Percentiles rank a stretch among this genome's conserved stretches.
phyloP scores from a whole-genome alignment of 2,888 invertebrate genomes.

The Chrysotoxum bicinctum region DNA sequence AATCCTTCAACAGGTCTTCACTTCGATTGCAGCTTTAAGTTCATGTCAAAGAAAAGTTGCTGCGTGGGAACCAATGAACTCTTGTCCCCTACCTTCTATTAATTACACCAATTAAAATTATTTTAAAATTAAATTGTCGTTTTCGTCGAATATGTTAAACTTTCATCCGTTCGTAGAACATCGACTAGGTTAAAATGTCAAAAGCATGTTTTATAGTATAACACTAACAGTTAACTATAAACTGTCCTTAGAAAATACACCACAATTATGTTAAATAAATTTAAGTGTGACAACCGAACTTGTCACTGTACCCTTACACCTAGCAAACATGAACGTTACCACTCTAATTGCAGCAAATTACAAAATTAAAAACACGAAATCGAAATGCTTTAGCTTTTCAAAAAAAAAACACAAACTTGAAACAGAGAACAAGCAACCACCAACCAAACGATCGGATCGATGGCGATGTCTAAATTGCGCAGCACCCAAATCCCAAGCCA shows the following conservation, averaged over 20 bases:
- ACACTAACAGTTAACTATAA: background rate
- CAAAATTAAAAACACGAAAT: slow-evolving; percentile 69
- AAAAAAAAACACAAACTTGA: background rate
- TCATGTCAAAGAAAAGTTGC: too few species aligned
- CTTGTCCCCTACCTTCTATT: too few species aligned
- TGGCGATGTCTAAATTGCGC: slow-evolving; percentile 55
- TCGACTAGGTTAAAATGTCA: background rate
- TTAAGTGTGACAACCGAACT: slow-evolving; percentile 45
- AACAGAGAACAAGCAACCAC: background rate
- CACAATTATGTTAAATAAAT: slow-evolving; percentile 43
- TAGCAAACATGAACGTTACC: slow-evolving; percentile 45
- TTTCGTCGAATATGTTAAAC: too few species aligned
- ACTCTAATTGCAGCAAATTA: slow-evolving; percentile 70
- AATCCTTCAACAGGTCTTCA: too few species aligned
- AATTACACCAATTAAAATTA: too few species aligned
- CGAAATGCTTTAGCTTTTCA: slow-evolving; percentile 51
- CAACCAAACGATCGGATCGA: slow-evolving; percentile 12
- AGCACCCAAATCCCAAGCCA: slow-evolving; percentile 35
- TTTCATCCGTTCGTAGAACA: background rate
- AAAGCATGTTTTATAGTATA: background rate
- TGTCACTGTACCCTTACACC: slow-evolving; percentile 38
- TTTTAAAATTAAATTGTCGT: too few species aligned
- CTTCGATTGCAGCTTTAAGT: too few species aligned
- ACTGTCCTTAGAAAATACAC: slow-evolving; percentile 6
- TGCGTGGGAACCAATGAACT: too few species aligned